Percentiles rank a stretch among this genome's conserved stretches.
These are phyloP conservation scores for Anas bernieri DNA, from an alignment of 2,797 vertebrate genomes.

Conservation along the genomic window DNA sequence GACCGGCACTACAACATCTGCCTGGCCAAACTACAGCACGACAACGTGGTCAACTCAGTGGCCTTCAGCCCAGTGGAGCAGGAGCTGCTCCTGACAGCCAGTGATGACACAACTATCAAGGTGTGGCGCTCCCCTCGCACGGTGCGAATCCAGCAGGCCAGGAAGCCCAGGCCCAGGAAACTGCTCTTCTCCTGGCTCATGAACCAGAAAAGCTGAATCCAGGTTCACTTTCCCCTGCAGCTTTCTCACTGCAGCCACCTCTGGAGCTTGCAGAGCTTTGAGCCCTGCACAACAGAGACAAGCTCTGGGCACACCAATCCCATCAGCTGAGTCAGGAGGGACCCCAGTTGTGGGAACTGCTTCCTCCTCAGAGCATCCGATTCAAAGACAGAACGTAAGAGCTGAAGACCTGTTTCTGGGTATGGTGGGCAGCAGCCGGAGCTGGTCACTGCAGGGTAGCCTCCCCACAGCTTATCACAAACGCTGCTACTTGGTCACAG, in stretches of 20 bases:
- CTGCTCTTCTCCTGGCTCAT: constrained; percentile 84
- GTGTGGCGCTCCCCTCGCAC: constrained; percentile 93
- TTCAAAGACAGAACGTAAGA: background rate
- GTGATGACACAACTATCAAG: constrained; percentile 93
- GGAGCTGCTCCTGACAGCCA: constrained; percentile 94
- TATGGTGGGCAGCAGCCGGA: background rate
- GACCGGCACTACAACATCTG: constrained; percentile 98
- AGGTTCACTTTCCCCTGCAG: constrained; percentile 14
- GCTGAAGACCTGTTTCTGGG: background rate
- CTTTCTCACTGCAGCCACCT: constrained; percentile 61
- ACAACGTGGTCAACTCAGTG: constrained; percentile 96
- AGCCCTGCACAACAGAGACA: background rate
- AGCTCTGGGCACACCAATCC: background rate
- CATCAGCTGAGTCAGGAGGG: background rate
- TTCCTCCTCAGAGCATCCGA: background rate
- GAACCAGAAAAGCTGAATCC: constrained; percentile 79
- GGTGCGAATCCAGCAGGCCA: constrained; percentile 77
- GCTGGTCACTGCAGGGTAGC: background rate
- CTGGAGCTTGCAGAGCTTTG: constrained; percentile 18
- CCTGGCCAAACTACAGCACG: constrained; percentile 90
- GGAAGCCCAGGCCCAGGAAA: constrained; percentile 65
- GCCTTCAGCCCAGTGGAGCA: constrained; percentile 95
- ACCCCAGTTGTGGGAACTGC: background rate
- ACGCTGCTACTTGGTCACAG: background rate
- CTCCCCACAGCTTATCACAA: constrained; percentile 47